Percentiles rank a stretch among this genome's conserved stretches.
These are phyloP conservation scores for Phasianus colchicus DNA, from an alignment of 2,113 vertebrate species.

Conservation along the genomic window DNA sequence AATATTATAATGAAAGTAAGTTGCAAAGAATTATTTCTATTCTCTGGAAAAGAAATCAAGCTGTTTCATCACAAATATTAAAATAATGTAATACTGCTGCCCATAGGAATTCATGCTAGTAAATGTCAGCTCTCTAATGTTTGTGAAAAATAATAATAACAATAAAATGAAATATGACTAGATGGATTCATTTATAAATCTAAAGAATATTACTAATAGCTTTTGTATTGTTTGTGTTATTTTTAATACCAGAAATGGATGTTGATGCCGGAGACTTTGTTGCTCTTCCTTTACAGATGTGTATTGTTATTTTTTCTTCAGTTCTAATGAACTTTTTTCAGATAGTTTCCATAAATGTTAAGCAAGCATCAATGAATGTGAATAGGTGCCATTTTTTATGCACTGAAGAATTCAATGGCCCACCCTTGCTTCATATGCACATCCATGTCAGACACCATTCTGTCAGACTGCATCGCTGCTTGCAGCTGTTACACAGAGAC, in stretches of 20 bases:
- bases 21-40: background rate
- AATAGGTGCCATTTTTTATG: too few relatives aligned
- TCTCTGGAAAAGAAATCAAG: background rate
- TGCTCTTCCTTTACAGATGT: constrained; percentile 22
- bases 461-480: too few relatives aligned
- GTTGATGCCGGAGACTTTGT: background rate
- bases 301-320: constrained; percentile 57
- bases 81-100: background rate
- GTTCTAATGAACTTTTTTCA: constrained; percentile 33
- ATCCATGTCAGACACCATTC: too few relatives aligned
- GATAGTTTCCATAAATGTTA: too few relatives aligned
- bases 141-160: background rate
- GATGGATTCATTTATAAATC: background rate
- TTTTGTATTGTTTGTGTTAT: background rate
- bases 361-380: too few relatives aligned
- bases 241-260: background rate
- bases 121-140: background rate
- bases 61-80: background rate
- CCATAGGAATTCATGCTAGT: background rate
- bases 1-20: background rate
- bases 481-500: too few relatives aligned
- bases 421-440: too few relatives aligned
- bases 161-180: background rate
- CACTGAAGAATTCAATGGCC: too few relatives aligned
- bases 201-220: background rate